Percentiles rank a stretch among this genome's conserved stretches.
These are phyloP conservation scores for Parthenolecanium corni DNA, from an alignment of 2,888 invertebrate genomes.

Conservation along the genomic window DNA sequence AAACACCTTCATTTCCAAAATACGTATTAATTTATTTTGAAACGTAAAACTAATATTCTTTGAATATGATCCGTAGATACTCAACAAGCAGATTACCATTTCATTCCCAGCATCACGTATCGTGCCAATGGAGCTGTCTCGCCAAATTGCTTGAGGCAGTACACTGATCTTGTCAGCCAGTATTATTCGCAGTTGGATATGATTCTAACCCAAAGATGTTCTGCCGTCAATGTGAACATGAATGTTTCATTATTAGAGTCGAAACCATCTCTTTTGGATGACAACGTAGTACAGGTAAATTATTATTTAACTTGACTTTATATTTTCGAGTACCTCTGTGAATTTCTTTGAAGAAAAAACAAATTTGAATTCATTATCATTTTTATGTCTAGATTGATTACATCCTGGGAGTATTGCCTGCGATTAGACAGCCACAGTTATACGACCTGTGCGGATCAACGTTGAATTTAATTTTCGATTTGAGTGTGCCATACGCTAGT, in stretches of 20 bases:
- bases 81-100: constrained; percentile 88
- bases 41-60: too few relatives aligned
- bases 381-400: constrained; percentile 30
- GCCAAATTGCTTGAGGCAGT: constrained; percentile 68
- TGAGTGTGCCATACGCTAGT: constrained; percentile 85
- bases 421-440: constrained; percentile 76
- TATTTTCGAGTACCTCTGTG: background rate
- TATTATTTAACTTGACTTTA: background rate
- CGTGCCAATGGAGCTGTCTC: constrained; percentile 83
- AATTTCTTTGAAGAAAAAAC: background rate
- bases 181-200: constrained; percentile 68
- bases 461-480: constrained; percentile 80
- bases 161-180: constrained; percentile 68
- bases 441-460: constrained; percentile 93
- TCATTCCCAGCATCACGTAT: constrained; percentile 73
- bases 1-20: too few relatives aligned
- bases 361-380: background rate
- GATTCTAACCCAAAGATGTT: constrained; percentile 79
- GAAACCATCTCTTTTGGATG: constrained; percentile 64
- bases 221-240: constrained; percentile 87
- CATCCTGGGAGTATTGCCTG: constrained; percentile 55
- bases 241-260: constrained; percentile 82
- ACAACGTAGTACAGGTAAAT: constrained; percentile 63
- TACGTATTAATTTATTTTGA: too few relatives aligned
- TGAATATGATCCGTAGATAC: constrained; percentile 62